Base-by-base conservation (phyloP, 2,888 invertebrate species). In the Endomychus coccineus region DNA sequence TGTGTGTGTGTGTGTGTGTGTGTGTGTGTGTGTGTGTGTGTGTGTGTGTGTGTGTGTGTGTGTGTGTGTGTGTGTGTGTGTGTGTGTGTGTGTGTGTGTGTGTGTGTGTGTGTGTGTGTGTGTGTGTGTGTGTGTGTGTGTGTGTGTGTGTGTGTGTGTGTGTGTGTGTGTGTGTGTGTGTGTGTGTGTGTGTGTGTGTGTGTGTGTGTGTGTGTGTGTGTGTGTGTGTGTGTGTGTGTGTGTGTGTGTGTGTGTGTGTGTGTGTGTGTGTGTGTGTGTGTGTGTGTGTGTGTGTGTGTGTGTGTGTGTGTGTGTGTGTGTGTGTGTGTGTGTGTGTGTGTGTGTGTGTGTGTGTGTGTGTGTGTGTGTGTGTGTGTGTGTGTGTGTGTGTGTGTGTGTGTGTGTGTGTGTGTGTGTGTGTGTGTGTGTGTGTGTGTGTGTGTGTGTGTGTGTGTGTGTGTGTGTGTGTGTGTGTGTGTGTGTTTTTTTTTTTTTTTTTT, bases 1-100 rank as follows among this genome's bases (percentile, higher is more conserved):
- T n/a, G n/a, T n/a, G n/a, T n/a, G 21, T 19, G 21, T 19, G 21
- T 19, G 21, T 19, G 21, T 19, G 21, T 19, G 21, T 19, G 21
- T 19, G 21, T 19, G 21, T 19, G 21, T 19, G 21, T 19, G 21
- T 19, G 21, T 19, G 21, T 19, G 21, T 19, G 21, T 19, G 21
- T 19, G 21, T 19, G 21, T 19, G 21, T 19, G 21, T 19, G 21
- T 19, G 21, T 19, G 21, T 19, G 21, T 19, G 21, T 19, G 21
- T 19, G 21, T 19, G 21, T 19, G 21, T 19, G 21, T 19, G 21
- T 19, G 21, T 19, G 21, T 19, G 21, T 19, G 21, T 19, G 21
- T 19, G 21, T 19, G 21, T 19, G 21, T 19, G 21, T 19, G 21
- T 19, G 21, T 19, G 21, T 19, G 21, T 19, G 21, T 19, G 21